A percentile compares a stretch with the other conserved stretches of the same genome.
These are phyloP conservation scores for Euphonia xanthogaster DNA, from an alignment of 2,797 vertebrate genomes.

Conservation along the genomic window DNA sequence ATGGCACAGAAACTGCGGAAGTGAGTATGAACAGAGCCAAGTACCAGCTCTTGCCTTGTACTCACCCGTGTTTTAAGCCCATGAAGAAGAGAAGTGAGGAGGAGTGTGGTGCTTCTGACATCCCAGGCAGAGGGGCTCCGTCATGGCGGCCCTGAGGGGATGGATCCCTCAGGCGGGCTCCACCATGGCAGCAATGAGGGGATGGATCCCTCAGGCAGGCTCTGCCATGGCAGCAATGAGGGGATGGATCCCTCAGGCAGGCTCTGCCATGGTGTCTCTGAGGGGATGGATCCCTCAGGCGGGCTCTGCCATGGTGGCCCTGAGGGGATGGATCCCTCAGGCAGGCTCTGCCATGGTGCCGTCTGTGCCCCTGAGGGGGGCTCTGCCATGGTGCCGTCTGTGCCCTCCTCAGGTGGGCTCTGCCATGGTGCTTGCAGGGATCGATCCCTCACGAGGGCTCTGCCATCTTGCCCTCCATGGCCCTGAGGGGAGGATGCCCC, in stretches of 20 bases:
- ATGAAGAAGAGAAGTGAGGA: accelerated
- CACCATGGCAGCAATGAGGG: accelerated
- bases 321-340: not conserved
- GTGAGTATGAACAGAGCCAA: not conserved
- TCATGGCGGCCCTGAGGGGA: accelerated
- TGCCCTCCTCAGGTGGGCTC: accelerated
- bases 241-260: accelerated
- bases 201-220: accelerated
- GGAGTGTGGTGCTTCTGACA: accelerated
- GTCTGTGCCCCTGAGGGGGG: accelerated
- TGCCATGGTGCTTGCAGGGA: too few relatives aligned
- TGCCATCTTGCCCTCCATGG: not conserved
- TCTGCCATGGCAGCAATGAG: accelerated
- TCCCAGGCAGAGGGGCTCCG: accelerated
- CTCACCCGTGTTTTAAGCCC: accelerated
- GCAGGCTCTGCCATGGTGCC: accelerated
- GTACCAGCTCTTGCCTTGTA: accelerated
- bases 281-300: not conserved
- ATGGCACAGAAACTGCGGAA: accelerated
- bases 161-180: accelerated
- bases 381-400: not conserved
- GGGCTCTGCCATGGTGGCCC: accelerated
- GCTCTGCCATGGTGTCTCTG: accelerated
- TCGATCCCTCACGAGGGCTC: not conserved
- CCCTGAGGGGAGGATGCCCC: not conserved